Conservation (phyloP, 92 coral and sea anemone species). For the Epizoanthus ramosus region DNA sequence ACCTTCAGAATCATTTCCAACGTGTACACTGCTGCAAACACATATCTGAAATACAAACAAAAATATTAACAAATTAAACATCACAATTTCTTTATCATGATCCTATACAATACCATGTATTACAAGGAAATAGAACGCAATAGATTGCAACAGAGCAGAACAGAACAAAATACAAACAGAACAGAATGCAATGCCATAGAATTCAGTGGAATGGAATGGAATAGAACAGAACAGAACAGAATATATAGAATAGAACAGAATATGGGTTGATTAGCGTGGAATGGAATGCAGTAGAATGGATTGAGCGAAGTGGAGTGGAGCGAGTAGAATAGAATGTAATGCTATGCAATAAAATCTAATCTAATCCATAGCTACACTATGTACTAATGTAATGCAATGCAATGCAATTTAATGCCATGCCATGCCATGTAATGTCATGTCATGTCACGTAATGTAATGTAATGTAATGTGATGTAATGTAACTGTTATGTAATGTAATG, state of each 20-base stretch:
- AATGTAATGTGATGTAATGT: too few species aligned
- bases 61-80: not conserved
- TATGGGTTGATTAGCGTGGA: too few species aligned
- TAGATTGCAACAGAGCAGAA: not conserved
- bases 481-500: too few species aligned
- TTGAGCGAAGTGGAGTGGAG: too few species aligned
- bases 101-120: not conserved
- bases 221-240: not conserved
- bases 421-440: too few species aligned
- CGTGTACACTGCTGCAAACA: slow-evolving; percentile 87
- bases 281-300: too few species aligned
- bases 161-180: not conserved
- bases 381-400: too few species aligned
- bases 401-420: not conserved
- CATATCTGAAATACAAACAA: slow-evolving; percentile 57
- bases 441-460: too few species aligned
- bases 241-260: not conserved
- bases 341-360: too few species aligned
- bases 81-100: not conserved
- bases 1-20: slow-evolving; percentile 88
- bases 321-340: not conserved
- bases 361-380: too few species aligned
- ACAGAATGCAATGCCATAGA: not conserved
- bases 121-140: not conserved
- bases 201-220: not conserved